Base-by-base conservation (phyloP, 1,140 invertebrate species). In the Battus philenor region DNA sequence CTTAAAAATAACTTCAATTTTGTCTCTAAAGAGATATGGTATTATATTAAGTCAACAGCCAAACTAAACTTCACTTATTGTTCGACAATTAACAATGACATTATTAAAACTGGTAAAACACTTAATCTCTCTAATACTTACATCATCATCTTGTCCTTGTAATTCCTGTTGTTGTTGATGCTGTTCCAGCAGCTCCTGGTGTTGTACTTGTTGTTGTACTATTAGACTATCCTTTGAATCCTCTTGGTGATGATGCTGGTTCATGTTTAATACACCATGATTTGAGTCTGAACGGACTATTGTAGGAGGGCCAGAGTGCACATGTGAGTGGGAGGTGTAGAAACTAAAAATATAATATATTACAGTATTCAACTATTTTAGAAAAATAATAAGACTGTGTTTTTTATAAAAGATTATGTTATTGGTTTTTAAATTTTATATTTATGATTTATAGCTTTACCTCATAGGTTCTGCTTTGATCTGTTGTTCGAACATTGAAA, bases 381-480 rank as follows among this genome's bases (percentile, higher is more conserved):
- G n/a, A n/a, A n/a, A n/a, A n/a, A n/a, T n/a, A n/a, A n/a, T n/a
- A n/a, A n/a, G n/a, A n/a, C n/a, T n/a, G n/a, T n/a, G n/a, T n/a
- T n/a, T n/a, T n/a, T n/a, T n/a, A n/a, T n/a, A n/a, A n/a, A n/a
- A n/a, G n/a, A n/a, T n/a, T n/a, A n/a, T n/a, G n/a, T n/a, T n/a
- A n/a, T n/a, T n/a, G n/a, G n/a, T n/a, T n/a, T n/a, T n/a, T n/a
- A n/a, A n/a, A n/a, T n/a, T n/a, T n/a, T n/a, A n/a, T n/a, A n/a
- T n/a, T n/a, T n/a, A n/a, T n/a, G n/a, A n/a, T n/a, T n/a, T n/a
- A n/a, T n/a, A n/a, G n/a, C n/a, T 22, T 47, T 83, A 90, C 75
- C 89, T 89, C 89, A 91, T 90, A 44, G 90, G 90, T 71, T 91
- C 90, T 53, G 89, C 89, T 69, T 91, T 91, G 58, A 90, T 90